Conservation (phyloP, 2,888 invertebrate species). For the Pocota personata region DNA sequence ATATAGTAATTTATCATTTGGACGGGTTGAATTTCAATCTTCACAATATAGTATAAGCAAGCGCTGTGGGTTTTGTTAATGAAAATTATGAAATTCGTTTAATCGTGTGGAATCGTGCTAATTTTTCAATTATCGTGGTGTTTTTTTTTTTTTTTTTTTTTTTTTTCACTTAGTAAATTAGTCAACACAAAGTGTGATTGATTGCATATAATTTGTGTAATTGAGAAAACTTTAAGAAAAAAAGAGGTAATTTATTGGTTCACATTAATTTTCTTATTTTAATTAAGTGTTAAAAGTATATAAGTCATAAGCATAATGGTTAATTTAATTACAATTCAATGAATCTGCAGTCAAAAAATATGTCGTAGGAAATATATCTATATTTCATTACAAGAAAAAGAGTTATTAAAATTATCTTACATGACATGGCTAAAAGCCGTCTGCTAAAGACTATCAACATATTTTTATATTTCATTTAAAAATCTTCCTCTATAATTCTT, state of each 20-base stretch:
- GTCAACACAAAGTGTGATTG: conserved; percentile 3
- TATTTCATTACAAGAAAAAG: too few species aligned
- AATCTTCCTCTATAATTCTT: too few species aligned
- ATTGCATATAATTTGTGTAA: conserved; percentile 13
- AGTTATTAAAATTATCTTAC: too few species aligned
- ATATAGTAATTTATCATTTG: conserved; percentile 6
- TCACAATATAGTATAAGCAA: neutral
- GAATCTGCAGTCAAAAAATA: too few species aligned
- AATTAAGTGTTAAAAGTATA: neutral
- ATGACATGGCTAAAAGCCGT: too few species aligned
- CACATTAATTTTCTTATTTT: neutral
- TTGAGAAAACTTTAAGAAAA: neutral
- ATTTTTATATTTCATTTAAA: too few species aligned
- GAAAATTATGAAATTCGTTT: conserved; percentile 20
- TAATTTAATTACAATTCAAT: too few species aligned
- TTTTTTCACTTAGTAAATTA: neutral
- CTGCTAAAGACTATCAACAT: too few species aligned
- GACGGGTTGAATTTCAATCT: neutral
- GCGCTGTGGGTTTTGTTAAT: neutral
- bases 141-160: neutral
- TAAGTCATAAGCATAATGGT: too few species aligned
- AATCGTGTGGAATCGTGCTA: conserved; percentile 15
- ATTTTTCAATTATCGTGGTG: conserved; percentile 15
- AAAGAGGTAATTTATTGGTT: conserved; percentile 8
- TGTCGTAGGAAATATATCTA: neutral